Conservation (phyloP, 2,113 vertebrate genomes). For the Aptenodytes forsteri region DNA sequence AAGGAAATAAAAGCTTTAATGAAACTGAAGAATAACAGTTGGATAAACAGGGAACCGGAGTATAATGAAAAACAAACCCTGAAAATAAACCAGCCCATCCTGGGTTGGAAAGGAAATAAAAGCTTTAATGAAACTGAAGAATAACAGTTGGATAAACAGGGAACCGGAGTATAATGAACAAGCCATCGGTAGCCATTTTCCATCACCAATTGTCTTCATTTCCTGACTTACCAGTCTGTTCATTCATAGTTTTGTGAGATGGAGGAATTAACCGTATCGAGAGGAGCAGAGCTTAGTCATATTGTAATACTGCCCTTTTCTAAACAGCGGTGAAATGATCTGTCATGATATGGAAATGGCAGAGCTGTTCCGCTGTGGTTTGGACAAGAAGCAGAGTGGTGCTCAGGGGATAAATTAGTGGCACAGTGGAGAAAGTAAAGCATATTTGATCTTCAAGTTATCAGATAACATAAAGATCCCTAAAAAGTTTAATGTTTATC, state of each 20-base stretch:
- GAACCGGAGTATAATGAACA: neutral
- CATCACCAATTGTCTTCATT: neutral
- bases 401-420: neutral
- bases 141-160: neutral
- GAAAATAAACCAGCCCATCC: neutral
- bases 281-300: neutral
- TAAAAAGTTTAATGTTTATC: neutral
- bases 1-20: neutral
- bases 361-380: neutral
- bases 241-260: rapidly evolving
- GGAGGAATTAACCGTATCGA: neutral
- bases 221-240: neutral
- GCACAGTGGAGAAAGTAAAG: neutral
- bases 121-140: neutral
- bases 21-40: neutral
- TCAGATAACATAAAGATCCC: neutral
- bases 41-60: neutral
- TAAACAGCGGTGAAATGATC: neutral
- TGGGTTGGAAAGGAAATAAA: neutral
- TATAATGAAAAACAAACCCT: too few relatives aligned
- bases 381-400: neutral
- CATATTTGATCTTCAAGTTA: neutral
- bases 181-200: neutral
- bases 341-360: neutral
- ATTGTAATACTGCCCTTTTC: neutral